Conservation (phyloP, 2,888 invertebrate genomes). For the Petrophora chlorosata region DNA sequence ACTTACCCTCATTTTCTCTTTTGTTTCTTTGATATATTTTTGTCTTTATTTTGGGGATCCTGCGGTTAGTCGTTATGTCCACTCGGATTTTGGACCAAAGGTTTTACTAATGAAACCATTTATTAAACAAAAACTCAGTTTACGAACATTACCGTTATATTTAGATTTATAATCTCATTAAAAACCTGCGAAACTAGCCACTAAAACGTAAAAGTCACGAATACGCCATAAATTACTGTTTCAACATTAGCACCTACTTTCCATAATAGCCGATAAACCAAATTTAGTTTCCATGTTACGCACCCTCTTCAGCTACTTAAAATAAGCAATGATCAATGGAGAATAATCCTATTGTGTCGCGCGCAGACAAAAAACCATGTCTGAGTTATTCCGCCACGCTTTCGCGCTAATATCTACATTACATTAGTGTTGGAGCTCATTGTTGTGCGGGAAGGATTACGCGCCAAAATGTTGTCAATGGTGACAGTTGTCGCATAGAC, state of each 20-base stretch:
- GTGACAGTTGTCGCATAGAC: constrained; percentile 79
- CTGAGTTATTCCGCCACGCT: constrained; percentile 80
- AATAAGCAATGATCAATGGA: constrained; percentile 83
- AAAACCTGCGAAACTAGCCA: constrained; percentile 53
- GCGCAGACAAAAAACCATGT: constrained; percentile 80
- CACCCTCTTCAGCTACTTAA: constrained; percentile 79
- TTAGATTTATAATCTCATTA: background rate
- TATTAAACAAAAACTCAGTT: background rate
- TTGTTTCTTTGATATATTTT: constrained; percentile 72
- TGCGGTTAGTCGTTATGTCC: constrained; percentile 15
- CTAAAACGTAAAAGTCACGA: constrained; percentile 75
- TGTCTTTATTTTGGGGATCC: constrained; percentile 45
- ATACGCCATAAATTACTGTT: constrained; percentile 74
- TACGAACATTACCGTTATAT: background rate
- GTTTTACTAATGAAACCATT: no score
- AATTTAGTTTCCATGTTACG: constrained; percentile 83
- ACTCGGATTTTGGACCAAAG: no score
- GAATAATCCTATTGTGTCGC: constrained; percentile 82
- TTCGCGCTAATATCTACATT: constrained; percentile 81
- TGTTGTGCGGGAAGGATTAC: constrained; percentile 75
- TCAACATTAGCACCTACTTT: constrained; percentile 82
- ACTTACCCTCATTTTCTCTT: constrained; percentile 71
- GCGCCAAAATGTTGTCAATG: constrained; percentile 77
- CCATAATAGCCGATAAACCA: constrained; percentile 84
- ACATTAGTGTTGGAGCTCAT: constrained; percentile 71